Conservation (phyloP, 2,888 invertebrate species). For the Acrocyrtus sp. region DNA sequence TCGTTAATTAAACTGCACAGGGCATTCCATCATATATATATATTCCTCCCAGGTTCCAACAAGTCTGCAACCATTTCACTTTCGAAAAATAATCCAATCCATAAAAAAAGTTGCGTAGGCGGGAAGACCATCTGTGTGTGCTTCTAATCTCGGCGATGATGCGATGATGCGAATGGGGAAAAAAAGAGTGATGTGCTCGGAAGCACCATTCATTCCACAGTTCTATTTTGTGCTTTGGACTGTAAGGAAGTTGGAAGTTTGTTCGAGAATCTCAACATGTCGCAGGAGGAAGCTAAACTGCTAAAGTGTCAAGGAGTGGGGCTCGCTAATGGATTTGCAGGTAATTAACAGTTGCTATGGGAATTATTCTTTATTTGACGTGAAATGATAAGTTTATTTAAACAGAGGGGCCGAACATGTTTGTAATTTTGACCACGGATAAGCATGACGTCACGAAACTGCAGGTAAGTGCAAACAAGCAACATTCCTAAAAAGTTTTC, state of each 20-base stretch:
- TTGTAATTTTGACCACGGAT: slow-evolving; percentile 36
- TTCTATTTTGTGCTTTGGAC: too few species aligned
- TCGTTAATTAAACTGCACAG: too few species aligned
- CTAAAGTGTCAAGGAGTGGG: slow-evolving; percentile 47
- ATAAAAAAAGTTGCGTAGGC: too few species aligned
- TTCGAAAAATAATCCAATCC: too few species aligned
- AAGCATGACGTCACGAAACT: slow-evolving; percentile 51
- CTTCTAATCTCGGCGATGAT: slow-evolving; percentile 14
- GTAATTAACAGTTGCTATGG: too few species aligned
- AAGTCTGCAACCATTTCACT: too few species aligned
- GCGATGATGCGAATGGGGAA: background rate
- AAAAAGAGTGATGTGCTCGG: background rate
- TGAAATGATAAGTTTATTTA: slow-evolving; percentile 2
- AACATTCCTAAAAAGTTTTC: background rate
- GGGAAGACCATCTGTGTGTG: too few species aligned
- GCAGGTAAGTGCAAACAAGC: slow-evolving; percentile 12
- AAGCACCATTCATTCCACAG: too few species aligned
- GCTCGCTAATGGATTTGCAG: slow-evolving; percentile 49
- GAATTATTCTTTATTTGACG: background rate
- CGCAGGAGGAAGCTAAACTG: slow-evolving; percentile 41
- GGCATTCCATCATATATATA: too few species aligned
- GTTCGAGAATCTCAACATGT: too few species aligned
- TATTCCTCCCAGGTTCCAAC: too few species aligned
- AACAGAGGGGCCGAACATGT: slow-evolving; percentile 51
- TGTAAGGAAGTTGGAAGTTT: background rate